phyloP scores from a whole-genome alignment of 1,140 invertebrate species.

The Sarcophaga bullata region DNA sequence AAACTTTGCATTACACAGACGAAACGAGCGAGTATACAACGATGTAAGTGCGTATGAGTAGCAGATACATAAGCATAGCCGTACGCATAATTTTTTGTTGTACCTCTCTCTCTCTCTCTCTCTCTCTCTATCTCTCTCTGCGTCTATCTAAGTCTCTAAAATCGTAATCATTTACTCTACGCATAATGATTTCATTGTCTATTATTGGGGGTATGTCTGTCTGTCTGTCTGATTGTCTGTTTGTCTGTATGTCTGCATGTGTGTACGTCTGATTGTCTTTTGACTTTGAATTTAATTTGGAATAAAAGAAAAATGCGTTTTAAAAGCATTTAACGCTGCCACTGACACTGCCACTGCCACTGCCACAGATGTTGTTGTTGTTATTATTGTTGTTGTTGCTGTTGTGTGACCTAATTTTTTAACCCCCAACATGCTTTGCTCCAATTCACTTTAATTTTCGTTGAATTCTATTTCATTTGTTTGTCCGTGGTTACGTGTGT shows the following conservation, averaged over 20 bases:
- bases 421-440: constrained; percentile 45
- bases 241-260: too few relatives aligned
- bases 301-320: neutral
- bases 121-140: neutral
- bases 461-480: neutral
- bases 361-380: neutral
- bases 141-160: neutral
- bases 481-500: neutral
- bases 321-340: neutral
- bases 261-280: neutral
- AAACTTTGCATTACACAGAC: neutral
- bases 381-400: constrained; percentile 30
- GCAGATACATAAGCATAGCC: neutral
- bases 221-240: neutral
- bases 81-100: neutral
- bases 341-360: too few relatives aligned
- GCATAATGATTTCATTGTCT: constrained; percentile 21
- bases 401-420: constrained; percentile 46
- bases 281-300: constrained; percentile 8
- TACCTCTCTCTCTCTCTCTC: neutral
- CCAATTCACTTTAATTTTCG: constrained; percentile 44
- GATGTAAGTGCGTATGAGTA: neutral
- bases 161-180: neutral
- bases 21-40: neutral
- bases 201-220: too few relatives aligned